Percentiles rank a stretch among this genome's conserved stretches.
Evolutionary conservation across 2,113 vertebrate genomes (phyloP).

Genomic region (Dermatemys mawii): DNA sequence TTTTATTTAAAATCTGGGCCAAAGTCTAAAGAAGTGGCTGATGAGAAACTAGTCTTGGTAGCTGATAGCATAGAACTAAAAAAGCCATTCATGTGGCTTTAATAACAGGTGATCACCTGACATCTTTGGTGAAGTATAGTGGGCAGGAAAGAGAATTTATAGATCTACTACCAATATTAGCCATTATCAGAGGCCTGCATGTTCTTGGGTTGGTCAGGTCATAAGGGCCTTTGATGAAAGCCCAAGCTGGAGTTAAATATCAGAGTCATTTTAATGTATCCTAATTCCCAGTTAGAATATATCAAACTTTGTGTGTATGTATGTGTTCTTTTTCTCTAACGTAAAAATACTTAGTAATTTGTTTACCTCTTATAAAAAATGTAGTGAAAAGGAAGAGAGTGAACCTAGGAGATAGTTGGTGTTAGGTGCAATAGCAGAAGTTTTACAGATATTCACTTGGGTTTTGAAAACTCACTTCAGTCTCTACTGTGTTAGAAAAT

Average conservation of each 20-base stretch:
- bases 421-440: not conserved
- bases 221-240: not conserved
- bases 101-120: not conserved
- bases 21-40: not conserved
- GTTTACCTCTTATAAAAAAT: not conserved
- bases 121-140: not conserved
- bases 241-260: not conserved
- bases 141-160: not conserved
- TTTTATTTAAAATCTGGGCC: not conserved
- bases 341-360: not conserved
- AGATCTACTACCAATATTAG: not conserved
- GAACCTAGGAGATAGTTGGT: not conserved
- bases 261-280: not conserved
- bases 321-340: not conserved
- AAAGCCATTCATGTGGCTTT: not conserved
- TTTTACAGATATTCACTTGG: not conserved
- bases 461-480: not conserved
- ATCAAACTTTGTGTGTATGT: not conserved
- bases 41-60: not conserved
- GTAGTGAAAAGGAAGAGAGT: not conserved
- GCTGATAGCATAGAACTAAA: not conserved
- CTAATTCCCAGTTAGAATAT: not conserved
- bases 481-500: not conserved
- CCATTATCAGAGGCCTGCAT: not conserved
- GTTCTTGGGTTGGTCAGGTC: not conserved